Base-by-base conservation (phyloP, 2,888 invertebrate genomes). In the Plebejus melissa region DNA sequence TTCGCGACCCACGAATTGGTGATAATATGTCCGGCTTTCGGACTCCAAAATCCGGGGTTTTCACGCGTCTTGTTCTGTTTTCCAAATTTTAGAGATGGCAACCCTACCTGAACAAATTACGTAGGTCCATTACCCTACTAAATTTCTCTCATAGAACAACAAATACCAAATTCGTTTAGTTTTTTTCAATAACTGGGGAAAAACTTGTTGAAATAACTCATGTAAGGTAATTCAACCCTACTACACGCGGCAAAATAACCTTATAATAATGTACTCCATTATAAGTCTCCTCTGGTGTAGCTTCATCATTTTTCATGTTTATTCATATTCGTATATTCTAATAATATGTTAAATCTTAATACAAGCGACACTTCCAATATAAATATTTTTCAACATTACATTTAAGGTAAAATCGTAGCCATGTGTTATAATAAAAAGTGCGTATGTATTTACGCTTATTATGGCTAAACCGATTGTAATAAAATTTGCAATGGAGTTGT, bases 321-420 rank as follows among this genome's bases (percentile, higher is more conserved):
- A 65, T 32, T 58, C 60, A 9, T 65, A 28, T 16, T 65, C 60
- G 60, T 65, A 65, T 28, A 65, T 65, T 58, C 28, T 65, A 65
- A 65, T 65, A 65, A 65, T 65, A 65, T 28, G 28, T 65, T 65
- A 65, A 65, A 65, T 65, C 60, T 28, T 65, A 65, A 28, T 32
- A 65, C 11, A 65, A 65, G 60, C 13, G 60, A 65, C 60, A 28
- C 28, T 28, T 65, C 60, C 60, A 65, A 65, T 65, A 28, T 28
- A 1, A 65, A 65, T 65, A 65, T 65, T 11, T 65, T 65, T 28
- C 22, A 54, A 16, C 13, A 1, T 32, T 32, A 32, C 32, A 32
- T 54, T 54, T 50, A 13, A 11, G 4, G 50, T 2, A 4, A 11
- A 50, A 13, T 13, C 50, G 2, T 41, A 41, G 9, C 3, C 50